phyloP scores from a whole-genome alignment of 2,888 invertebrate species.

The Meiosimyza decipiens region DNA sequence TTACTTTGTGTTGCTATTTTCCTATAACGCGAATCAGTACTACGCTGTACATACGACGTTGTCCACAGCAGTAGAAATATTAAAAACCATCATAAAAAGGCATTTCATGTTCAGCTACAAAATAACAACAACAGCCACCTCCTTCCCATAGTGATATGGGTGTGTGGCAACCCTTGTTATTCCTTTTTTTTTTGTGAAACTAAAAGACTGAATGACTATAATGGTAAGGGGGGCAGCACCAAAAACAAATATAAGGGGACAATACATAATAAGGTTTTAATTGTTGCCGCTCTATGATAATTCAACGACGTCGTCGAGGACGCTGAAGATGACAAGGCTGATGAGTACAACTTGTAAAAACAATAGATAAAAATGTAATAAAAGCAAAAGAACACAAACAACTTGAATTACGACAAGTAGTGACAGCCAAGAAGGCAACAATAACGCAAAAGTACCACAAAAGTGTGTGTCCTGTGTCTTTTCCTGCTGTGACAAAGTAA shows the following conservation, averaged over 20 bases:
- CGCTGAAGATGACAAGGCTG: background rate
- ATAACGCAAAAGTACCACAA: background rate
- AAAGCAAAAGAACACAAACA: conserved; percentile 11
- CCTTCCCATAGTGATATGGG: no score
- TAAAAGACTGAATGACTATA: no score
- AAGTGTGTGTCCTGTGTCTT: background rate
- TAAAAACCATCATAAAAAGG: background rate
- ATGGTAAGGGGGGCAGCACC: background rate
- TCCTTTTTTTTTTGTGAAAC: no score
- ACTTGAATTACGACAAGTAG: conserved; percentile 15
- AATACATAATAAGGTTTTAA: conserved; percentile 8
- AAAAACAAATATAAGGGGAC: background rate
- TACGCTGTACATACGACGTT: no score
- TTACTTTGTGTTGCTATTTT: conserved; percentile 9
- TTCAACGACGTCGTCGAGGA: background rate
- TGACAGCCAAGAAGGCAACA: background rate
- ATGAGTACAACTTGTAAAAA: background rate
- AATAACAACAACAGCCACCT: background rate
- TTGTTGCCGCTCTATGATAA: conserved; percentile 26
- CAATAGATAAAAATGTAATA: conserved; percentile 5
- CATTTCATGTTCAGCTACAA: conserved; percentile 16
- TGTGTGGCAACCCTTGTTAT: background rate
- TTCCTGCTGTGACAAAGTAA: background rate
- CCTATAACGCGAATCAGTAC: no score
- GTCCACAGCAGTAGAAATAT: no score